Conservation (phyloP, 1,140 invertebrate species). For the Lerema accius region DNA sequence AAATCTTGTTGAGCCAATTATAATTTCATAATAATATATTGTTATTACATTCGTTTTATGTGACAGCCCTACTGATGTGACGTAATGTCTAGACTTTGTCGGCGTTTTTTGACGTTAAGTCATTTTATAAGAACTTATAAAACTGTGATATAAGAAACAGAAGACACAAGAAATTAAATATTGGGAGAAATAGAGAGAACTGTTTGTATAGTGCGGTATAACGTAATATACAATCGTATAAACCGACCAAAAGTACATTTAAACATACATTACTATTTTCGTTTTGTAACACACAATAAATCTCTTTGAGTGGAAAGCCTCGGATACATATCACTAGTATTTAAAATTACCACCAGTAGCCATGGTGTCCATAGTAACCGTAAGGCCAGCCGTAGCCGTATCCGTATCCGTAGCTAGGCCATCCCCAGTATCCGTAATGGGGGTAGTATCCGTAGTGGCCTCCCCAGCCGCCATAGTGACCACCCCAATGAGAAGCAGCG, state of each 20-base stretch:
- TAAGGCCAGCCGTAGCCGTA: slow-evolving; percentile 66
- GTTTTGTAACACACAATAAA: slow-evolving; percentile 19
- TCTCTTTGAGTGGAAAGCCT: slow-evolving; percentile 30
- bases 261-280: slow-evolving; percentile 4
- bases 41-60: no score
- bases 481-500: slow-evolving; percentile 70
- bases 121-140: no score
- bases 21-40: no score
- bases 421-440: slow-evolving; percentile 38
- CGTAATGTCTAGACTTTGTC: no score
- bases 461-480: slow-evolving; percentile 50
- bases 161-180: no score
- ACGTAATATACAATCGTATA: not conserved
- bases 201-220: not conserved
- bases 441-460: slow-evolving; percentile 42
- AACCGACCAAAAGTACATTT: not conserved
- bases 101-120: no score
- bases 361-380: slow-evolving; percentile 55
- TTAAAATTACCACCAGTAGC: slow-evolving; percentile 36
- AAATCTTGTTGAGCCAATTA: no score
- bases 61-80: no score
- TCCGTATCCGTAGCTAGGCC: slow-evolving; percentile 50
- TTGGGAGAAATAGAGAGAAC: no score
- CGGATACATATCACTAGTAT: slow-evolving; percentile 1
- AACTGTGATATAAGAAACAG: no score